Percentiles rank a stretch among this genome's conserved stretches.
phyloP scores from a whole-genome alignment of 2,113 vertebrate genomes.

The Podarcis raffonei region DNA sequence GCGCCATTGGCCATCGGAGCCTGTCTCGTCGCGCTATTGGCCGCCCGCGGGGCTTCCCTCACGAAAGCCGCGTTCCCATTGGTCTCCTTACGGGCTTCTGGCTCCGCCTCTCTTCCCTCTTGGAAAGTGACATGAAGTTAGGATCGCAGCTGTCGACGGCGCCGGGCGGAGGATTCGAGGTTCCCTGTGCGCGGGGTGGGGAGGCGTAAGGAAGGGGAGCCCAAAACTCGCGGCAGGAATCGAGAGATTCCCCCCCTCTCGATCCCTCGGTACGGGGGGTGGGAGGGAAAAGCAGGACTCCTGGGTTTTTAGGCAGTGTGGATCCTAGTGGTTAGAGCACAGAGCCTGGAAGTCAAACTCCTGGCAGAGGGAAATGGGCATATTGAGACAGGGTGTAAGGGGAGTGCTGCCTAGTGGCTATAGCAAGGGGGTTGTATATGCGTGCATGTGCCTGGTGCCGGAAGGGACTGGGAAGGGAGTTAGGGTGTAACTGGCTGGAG shows the following conservation, averaged over 20 bases:
- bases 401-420: background rate
- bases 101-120: background rate
- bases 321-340: background rate
- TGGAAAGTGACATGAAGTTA: conserved; percentile 33
- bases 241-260: no score
- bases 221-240: background rate
- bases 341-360: background rate
- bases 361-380: no score
- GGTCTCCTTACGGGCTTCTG: background rate
- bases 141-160: background rate
- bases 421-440: background rate
- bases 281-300: background rate
- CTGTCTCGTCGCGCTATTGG: background rate
- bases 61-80: background rate
- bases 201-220: no score
- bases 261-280: background rate
- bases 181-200: background rate
- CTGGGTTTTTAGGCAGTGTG: background rate
- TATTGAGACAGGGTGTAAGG: background rate
- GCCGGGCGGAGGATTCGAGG: background rate
- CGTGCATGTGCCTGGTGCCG: background rate
- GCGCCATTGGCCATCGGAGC: background rate
- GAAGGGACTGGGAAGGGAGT: background rate
- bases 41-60: background rate
- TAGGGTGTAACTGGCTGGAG: background rate